Percentiles rank a stretch among this genome's conserved stretches.
Conservation (phyloP, 2,888 invertebrate species). For the Volucella bombylans region DNA sequence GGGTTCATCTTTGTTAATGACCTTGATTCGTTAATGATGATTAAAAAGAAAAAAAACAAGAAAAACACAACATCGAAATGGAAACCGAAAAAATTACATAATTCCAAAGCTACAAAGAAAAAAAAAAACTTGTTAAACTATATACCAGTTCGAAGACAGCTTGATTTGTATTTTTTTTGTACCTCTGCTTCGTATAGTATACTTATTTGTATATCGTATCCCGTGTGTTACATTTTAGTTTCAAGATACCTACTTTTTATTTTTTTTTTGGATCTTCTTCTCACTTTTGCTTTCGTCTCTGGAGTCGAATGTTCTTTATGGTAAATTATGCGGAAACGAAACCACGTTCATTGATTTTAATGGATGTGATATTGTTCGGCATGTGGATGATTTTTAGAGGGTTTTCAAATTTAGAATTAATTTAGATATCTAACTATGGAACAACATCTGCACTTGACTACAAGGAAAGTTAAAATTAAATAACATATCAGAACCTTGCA, state of each 20-base stretch:
- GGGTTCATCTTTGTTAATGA: conserved; percentile 69
- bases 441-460: no score
- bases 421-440: no score
- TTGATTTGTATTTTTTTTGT: conserved; percentile 1
- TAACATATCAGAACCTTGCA: no score
- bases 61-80: conserved; percentile 50
- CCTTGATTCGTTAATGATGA: conserved; percentile 68
- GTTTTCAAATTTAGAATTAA: no score
- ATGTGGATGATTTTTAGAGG: no score
- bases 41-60: conserved; percentile 51
- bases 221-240: conserved; percentile 25
- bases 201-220: conserved; percentile 11
- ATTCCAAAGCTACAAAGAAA: conserved; percentile 38
- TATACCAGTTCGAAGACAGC: conserved; percentile 7
- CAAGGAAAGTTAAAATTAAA: no score
- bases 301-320: conserved; percentile 17
- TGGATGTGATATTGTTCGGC: conserved; percentile 2
- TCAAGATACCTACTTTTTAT: background rate
- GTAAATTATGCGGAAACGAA: conserved; percentile 55
- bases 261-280: background rate
- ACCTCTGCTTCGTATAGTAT: conserved; percentile 12
- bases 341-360: conserved; percentile 29
- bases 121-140: conserved; percentile 46
- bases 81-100: conserved; percentile 69
- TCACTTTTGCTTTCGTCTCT: conserved; percentile 30